These are phyloP conservation scores for Eupelmus urozonus DNA, from an alignment of 2,888 invertebrate genomes.

Conservation along the genomic window DNA sequence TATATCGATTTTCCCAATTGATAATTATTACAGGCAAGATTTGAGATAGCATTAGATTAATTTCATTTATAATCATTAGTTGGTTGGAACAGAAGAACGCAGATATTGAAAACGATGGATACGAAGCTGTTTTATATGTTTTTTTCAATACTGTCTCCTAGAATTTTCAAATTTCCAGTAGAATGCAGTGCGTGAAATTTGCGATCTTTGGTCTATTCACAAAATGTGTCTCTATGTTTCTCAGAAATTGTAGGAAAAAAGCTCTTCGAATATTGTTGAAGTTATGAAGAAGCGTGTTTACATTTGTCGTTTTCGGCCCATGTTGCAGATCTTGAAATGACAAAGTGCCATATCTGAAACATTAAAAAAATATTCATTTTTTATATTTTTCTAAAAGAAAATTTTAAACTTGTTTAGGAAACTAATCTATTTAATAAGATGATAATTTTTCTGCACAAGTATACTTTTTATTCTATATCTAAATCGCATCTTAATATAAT, in stretches of 20 bases:
- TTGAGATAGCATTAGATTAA: not conserved
- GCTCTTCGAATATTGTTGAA: conserved; percentile 34
- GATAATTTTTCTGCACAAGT: no score
- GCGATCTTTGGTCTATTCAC: conserved; percentile 30
- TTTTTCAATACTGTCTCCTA: not conserved
- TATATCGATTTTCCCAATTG: not conserved
- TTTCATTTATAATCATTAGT: not conserved
- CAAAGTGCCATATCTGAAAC: conserved; percentile 83
- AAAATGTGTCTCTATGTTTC: conserved; percentile 24
- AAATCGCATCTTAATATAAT: no score
- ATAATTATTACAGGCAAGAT: not conserved
- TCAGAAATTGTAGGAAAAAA: conserved; percentile 48
- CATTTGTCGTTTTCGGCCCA: conserved; percentile 81
- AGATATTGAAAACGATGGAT: not conserved
- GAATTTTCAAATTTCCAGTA: not conserved
- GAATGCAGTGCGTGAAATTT: conserved; percentile 26
- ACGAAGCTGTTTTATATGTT: not conserved
- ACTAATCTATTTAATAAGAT: not conserved
- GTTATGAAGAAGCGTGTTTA: conserved; percentile 56
- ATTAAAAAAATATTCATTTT: conserved; percentile 42
- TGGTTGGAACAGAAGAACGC: not conserved
- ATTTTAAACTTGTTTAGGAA: not conserved
- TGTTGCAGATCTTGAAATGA: conserved; percentile 85
- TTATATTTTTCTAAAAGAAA: conserved; percentile 24
- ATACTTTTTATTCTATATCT: no score